These are phyloP conservation scores for Serranus cabrilla DNA, from an alignment of 2,797 vertebrate genomes.

Conservation along the genomic window DNA sequence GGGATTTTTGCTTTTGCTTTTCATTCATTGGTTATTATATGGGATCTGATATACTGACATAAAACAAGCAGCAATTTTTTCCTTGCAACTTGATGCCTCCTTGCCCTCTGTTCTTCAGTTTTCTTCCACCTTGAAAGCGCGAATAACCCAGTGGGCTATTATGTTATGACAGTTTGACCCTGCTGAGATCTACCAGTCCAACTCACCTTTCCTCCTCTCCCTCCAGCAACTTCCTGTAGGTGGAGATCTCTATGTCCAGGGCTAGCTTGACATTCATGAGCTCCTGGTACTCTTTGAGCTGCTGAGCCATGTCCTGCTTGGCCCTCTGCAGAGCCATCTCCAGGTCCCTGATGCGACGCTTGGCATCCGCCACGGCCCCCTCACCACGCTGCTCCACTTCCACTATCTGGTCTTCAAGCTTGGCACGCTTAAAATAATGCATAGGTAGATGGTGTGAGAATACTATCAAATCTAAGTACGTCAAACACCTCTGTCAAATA, in stretches of 20 bases:
- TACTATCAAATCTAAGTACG: too few relatives aligned
- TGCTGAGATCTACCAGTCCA: neutral
- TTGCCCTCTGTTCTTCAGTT: too few relatives aligned
- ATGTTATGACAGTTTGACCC: neutral
- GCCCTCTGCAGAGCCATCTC: conserved; percentile 73
- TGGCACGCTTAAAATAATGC: conserved; percentile 49
- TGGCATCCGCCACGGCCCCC: conserved; percentile 58
- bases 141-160: neutral
- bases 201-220: conserved; percentile 89
- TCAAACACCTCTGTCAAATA: too few relatives aligned
- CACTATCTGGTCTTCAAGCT: conserved; percentile 66
- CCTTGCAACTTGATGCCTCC: too few relatives aligned
- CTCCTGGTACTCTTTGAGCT: conserved; percentile 89
- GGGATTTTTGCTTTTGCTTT: too few relatives aligned
- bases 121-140: neutral
- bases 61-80: too few relatives aligned
- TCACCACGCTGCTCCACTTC: conserved; percentile 72
- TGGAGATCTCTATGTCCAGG: conserved; percentile 87
- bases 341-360: conserved; percentile 65
- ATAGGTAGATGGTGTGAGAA: too few relatives aligned
- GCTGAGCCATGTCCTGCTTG: conserved; percentile 77
- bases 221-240: conserved; percentile 88
- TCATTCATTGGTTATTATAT: too few relatives aligned
- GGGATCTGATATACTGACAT: too few relatives aligned
- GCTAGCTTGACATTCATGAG: conserved; percentile 87